Percentiles rank a stretch among this genome's conserved stretches.
Conservation (phyloP, 2,888 invertebrate genomes). For the Hylaea fasciaria region DNA sequence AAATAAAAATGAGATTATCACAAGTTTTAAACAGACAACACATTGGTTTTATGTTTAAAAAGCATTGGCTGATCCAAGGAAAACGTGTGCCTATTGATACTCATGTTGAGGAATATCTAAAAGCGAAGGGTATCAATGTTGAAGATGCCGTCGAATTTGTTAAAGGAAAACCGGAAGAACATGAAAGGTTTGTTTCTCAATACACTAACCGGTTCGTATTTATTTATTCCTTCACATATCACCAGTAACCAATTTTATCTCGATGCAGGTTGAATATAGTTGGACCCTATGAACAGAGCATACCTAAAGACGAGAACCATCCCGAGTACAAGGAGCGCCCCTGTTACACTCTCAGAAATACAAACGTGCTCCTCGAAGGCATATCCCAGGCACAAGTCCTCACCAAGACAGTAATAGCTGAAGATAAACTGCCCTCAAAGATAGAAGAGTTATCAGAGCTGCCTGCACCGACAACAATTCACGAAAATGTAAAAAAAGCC, state of each 20-base stretch:
- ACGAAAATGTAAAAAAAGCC: slow-evolving; percentile 86
- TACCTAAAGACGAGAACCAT: slow-evolving; percentile 84
- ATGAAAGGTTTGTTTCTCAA: slow-evolving; percentile 56
- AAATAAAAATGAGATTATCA: slow-evolving; percentile 87
- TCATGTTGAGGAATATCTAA: slow-evolving; percentile 81
- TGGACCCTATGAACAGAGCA: slow-evolving; percentile 69
- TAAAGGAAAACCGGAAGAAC: slow-evolving; percentile 65
- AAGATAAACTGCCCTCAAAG: slow-evolving; percentile 86
- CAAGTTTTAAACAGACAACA: slow-evolving; percentile 87
- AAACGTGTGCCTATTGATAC: slow-evolving; percentile 84
- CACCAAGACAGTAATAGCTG: slow-evolving; percentile 89
- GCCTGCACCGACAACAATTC: slow-evolving; percentile 79
- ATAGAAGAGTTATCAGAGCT: slow-evolving; percentile 81
- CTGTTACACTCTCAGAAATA: slow-evolving; percentile 85
- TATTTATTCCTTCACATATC: neutral
- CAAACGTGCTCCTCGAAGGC: slow-evolving; percentile 89
- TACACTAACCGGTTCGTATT: neutral
- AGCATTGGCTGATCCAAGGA: slow-evolving; percentile 89
- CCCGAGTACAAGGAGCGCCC: slow-evolving; percentile 87
- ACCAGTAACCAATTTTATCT: neutral
- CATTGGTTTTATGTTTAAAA: slow-evolving; percentile 89
- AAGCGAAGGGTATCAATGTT: slow-evolving; percentile 84
- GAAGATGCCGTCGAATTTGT: slow-evolving; percentile 86
- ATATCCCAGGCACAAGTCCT: slow-evolving; percentile 91
- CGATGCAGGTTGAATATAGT: slow-evolving; percentile 67